Evolutionary conservation across 2,888 invertebrate genomes (phyloP), one percentile per base, ranked within the genome.

Genomic region (Microplitis manilae): DNA sequence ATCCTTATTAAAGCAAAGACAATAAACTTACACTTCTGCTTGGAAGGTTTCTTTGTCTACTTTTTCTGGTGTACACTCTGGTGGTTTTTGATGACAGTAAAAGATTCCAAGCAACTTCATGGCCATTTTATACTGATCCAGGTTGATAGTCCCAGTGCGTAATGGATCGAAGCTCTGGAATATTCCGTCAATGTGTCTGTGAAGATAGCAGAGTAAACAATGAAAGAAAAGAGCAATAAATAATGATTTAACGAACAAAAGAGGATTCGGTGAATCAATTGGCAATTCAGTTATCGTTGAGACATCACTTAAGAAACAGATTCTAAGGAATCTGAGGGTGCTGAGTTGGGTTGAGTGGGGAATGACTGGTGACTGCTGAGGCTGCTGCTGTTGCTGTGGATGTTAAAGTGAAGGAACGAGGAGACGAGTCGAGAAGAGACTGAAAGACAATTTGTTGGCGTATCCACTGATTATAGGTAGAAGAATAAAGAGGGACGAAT

Each of bases 101-200:
- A 75, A 50, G 73, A 88, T 81, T 39, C 86, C 86, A 30, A 88
- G 79, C 20, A 85, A 83, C 61, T 77, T 83, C 86, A 87, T 85
- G 17, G 85, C 86, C 50, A 75, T 81, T 77, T 78, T 84, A 73
- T 86, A 87, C 70, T 84, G 84, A 20, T 86, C 81, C 65, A 85
- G 74, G 9, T 84, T 81, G 68, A 87, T 84, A 73, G 69, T 76
- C 13, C 84, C 86, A 61, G 75, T 50, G 64, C 79, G 77, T 30
- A 77, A 82, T 6, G 85, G 85, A 74, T 86, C 86, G 67, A 87
- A 76, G 64, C 84, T 85, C 70, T 81, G 84, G 79, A 83, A 87
- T 77, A 87, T 81, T 79, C 85, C 86, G 73, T 84, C 83, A 75
- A 86, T 84, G 82, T 87, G 87, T 72, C 87, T 87, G 70, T 15